phyloP scores from a whole-genome alignment of 2,113 vertebrate species.

The Malurus melanocephalus region DNA sequence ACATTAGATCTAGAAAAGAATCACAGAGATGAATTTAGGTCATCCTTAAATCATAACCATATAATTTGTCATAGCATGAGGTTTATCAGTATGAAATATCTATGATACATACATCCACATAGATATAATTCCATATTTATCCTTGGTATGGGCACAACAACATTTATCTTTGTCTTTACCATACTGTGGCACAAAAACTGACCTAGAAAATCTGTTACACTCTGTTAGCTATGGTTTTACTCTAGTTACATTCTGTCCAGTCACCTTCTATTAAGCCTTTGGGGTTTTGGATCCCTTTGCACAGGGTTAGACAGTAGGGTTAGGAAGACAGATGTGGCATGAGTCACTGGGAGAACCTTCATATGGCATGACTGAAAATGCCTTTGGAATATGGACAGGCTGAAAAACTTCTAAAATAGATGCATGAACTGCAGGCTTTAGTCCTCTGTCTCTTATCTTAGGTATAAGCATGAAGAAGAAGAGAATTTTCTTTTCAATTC shows the following conservation, averaged over 20 bases:
- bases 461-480: background rate
- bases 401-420: background rate
- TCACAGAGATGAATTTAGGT: background rate
- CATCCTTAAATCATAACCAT: background rate
- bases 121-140: fast-evolving
- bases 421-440: background rate
- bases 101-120: fast-evolving
- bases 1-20: background rate
- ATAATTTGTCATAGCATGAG: background rate
- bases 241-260: background rate
- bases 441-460: background rate
- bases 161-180: background rate
- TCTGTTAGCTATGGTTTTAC: background rate
- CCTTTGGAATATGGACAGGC: background rate
- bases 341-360: background rate
- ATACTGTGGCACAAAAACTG: background rate
- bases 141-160: background rate
- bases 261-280: background rate
- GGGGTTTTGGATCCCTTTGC: background rate
- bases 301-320: fast-evolving
- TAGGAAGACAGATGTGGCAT: background rate
- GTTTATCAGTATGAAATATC: background rate
- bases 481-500: background rate
- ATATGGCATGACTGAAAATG: background rate
- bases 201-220: background rate